Evolutionary conservation across 2,888 invertebrate genomes (phyloP).

Genomic region (Mythimna lalbum): DNA sequence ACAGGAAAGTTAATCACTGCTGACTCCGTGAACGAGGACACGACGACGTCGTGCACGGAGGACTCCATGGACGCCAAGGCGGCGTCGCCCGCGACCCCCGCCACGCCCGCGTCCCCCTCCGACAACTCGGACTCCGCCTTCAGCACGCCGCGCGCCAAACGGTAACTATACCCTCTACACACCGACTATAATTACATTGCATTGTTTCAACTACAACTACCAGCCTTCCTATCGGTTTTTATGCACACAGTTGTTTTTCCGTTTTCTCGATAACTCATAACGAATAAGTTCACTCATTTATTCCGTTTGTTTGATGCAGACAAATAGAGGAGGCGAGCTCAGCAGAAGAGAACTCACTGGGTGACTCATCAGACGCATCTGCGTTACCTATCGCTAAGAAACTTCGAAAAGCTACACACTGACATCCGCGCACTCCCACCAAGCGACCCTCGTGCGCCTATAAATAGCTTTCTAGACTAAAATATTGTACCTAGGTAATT

Average conservation of each 20-base stretch:
- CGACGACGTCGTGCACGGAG: slow-evolving; percentile 94
- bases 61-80: slow-evolving; percentile 93
- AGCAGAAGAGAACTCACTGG: slow-evolving; percentile 90
- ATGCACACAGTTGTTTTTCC: slow-evolving; percentile 54
- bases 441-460: slow-evolving; percentile 84
- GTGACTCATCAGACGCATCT: slow-evolving; percentile 80
- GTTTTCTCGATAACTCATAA: slow-evolving; percentile 30
- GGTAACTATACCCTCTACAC: slow-evolving; percentile 71
- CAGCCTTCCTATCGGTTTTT: slow-evolving; percentile 38
- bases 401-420: slow-evolving; percentile 87
- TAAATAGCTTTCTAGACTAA: slow-evolving; percentile 90
- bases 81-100: slow-evolving; percentile 82
- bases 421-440: slow-evolving; percentile 84
- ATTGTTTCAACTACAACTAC: slow-evolving; percentile 34
- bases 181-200: slow-evolving; percentile 33
- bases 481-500: slow-evolving; percentile 91
- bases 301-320: slow-evolving; percentile 71
- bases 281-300: slow-evolving; percentile 32
- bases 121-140: slow-evolving; percentile 88
- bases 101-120: slow-evolving; percentile 85
- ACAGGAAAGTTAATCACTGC: slow-evolving; percentile 84
- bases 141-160: slow-evolving; percentile 89
- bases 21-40: slow-evolving; percentile 92
- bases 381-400: slow-evolving; percentile 85
- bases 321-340: slow-evolving; percentile 89